phyloP scores from a whole-genome alignment of 2,113 vertebrate genomes.

The Lepus timidus region DNA sequence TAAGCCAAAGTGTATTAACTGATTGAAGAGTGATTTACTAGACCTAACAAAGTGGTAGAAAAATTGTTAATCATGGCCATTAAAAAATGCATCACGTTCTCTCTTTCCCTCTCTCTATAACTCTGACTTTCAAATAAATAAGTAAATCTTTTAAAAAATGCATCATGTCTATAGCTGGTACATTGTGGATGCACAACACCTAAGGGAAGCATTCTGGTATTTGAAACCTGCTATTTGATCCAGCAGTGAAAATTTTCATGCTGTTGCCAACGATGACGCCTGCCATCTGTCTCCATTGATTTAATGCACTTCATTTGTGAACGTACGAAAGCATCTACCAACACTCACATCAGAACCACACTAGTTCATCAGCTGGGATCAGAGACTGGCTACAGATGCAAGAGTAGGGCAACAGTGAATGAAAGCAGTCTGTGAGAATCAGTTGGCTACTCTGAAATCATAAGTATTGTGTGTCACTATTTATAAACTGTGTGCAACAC shows the following conservation, averaged over 20 bases:
- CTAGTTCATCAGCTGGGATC: background rate
- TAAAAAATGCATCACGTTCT: background rate
- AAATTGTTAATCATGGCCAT: background rate
- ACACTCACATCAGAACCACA: background rate
- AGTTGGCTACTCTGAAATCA: background rate
- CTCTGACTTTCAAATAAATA: no score
- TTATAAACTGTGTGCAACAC: background rate
- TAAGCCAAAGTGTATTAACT: background rate
- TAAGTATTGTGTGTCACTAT: background rate
- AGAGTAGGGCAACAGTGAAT: background rate
- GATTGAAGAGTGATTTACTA: background rate
- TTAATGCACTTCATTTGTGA: background rate
- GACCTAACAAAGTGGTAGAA: background rate
- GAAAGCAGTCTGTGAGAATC: background rate
- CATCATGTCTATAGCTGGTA: background rate
- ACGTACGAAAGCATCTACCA: constrained; percentile 4
- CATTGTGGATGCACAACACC: background rate
- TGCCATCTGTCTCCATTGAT: background rate
- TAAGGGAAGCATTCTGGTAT: background rate
- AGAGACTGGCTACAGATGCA: background rate
- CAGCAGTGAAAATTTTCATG: background rate
- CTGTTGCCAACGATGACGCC: background rate
- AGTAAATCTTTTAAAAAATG: background rate
- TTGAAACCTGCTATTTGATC: constrained; percentile 27
- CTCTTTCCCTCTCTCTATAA: no score